Evolutionary conservation across 1,140 invertebrate species (phyloP).

Genomic region (Pachyrhynchus sulphureomaculatus): DNA sequence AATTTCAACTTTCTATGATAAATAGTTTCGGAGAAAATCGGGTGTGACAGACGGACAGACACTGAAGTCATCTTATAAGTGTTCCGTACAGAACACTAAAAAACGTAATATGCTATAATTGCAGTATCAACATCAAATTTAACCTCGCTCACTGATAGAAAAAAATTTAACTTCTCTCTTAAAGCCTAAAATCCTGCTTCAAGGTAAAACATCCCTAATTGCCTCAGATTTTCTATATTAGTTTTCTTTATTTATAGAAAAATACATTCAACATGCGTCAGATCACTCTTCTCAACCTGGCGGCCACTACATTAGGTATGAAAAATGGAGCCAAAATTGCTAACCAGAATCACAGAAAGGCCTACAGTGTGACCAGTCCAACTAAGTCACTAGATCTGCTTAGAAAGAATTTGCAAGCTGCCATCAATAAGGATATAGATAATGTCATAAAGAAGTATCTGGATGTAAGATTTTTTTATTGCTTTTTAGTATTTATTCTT

Average conservation of each 20-base stretch:
- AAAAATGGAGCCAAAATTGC: slow-evolving; percentile 56
- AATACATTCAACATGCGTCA: slow-evolving; percentile 62
- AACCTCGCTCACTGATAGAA: too few species aligned
- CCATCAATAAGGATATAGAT: slow-evolving; percentile 77
- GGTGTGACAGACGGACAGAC: too few species aligned
- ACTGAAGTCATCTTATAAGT: too few species aligned
- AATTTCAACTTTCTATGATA: too few species aligned
- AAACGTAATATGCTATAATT: too few species aligned
- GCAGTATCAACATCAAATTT: too few species aligned
- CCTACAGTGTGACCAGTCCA: slow-evolving; percentile 55
- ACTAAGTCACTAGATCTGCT: slow-evolving; percentile 74
- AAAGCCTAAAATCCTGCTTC: too few species aligned
- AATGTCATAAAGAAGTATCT: slow-evolving; percentile 73
- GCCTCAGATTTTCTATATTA: too few species aligned
- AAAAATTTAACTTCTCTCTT: too few species aligned
- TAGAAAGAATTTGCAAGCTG: slow-evolving; percentile 71
- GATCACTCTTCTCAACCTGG: slow-evolving; percentile 62
- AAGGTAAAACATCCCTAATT: too few species aligned
- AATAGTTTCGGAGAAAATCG: too few species aligned
- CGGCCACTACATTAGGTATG: slow-evolving; percentile 55
- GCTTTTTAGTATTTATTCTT: neutral
- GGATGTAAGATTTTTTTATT: slow-evolving; percentile 58
- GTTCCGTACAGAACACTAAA: too few species aligned
- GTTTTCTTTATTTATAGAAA: slow-evolving; percentile 55
- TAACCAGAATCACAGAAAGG: slow-evolving; percentile 50